phyloP scores from a whole-genome alignment of 2,113 vertebrate species.

The Aix galericulata region DNA sequence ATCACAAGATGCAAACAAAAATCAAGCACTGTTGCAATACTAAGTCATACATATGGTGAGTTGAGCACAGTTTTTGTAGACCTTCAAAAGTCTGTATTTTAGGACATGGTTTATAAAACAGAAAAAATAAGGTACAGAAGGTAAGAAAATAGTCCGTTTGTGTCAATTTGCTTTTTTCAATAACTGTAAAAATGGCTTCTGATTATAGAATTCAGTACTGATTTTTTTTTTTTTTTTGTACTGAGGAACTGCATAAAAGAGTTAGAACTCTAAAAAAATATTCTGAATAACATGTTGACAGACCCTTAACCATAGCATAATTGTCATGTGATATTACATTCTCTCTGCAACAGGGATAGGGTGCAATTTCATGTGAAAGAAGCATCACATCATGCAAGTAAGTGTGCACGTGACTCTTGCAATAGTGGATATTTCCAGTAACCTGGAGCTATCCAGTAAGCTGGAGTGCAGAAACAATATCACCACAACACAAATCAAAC shows the following conservation, averaged over 20 bases:
- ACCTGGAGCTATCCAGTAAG: neutral
- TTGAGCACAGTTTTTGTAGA: neutral
- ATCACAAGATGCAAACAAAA: rapidly evolving
- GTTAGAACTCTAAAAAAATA: neutral
- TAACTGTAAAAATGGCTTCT: neutral
- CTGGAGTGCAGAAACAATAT: neutral
- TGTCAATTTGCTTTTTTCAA: neutral
- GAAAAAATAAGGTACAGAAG: neutral
- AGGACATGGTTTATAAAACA: neutral
- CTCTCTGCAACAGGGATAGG: neutral
- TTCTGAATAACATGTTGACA: neutral
- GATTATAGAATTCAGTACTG: neutral
- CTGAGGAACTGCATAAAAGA: neutral
- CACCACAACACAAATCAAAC: neutral
- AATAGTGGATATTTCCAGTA: neutral
- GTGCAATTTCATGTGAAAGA: neutral
- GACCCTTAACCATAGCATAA: neutral
- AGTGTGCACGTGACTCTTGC: neutral
- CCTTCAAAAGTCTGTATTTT: neutral
- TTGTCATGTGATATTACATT: neutral
- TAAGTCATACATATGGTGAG: rapidly evolving
- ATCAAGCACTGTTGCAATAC: neutral
- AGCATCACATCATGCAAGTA: constrained; percentile 19
- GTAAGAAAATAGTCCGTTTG: neutral
- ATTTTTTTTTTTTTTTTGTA: neutral